A percentile compares a stretch with the other conserved stretches of the same genome.
Evolutionary conservation across 2,113 vertebrate genomes (phyloP).

Genomic region (Atrichornis clamosus): DNA sequence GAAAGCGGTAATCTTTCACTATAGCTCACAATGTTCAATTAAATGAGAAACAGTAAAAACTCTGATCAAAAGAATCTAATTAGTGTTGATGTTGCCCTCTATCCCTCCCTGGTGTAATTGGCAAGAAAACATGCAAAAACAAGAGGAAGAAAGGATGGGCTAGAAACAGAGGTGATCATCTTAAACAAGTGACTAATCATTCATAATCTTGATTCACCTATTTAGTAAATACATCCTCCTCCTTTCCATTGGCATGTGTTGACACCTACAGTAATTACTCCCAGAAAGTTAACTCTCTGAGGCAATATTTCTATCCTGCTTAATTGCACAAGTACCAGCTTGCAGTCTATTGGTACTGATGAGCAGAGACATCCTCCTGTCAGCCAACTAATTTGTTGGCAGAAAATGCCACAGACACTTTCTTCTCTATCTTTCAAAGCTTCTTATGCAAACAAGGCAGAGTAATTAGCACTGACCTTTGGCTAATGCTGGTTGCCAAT

Average conservation of each 20-base stretch:
- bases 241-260: neutral
- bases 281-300: conserved; percentile 50
- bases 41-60: neutral
- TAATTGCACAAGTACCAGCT: conserved; percentile 50
- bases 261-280: conserved; percentile 60
- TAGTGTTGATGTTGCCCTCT: neutral
- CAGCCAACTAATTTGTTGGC: conserved; percentile 61
- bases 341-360: conserved; percentile 16
- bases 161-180: neutral
- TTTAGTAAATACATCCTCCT: conserved; percentile 8
- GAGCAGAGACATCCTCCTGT: conserved; percentile 49
- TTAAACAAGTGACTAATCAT: neutral
- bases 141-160: neutral
- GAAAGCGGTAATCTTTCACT: neutral
- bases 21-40: neutral
- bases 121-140: neutral
- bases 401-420: conserved; percentile 64
- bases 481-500: conserved; percentile 37
- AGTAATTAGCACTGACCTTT: conserved; percentile 71
- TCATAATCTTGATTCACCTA: neutral
- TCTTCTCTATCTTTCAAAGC: conserved; percentile 57
- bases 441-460: conserved; percentile 56
- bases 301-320: conserved; percentile 25
- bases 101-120: neutral
- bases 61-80: neutral